Percentiles rank a stretch among this genome's conserved stretches.
Evolutionary conservation across 2,888 invertebrate species (phyloP).

Genomic region (Ennomos quercinarius): DNA sequence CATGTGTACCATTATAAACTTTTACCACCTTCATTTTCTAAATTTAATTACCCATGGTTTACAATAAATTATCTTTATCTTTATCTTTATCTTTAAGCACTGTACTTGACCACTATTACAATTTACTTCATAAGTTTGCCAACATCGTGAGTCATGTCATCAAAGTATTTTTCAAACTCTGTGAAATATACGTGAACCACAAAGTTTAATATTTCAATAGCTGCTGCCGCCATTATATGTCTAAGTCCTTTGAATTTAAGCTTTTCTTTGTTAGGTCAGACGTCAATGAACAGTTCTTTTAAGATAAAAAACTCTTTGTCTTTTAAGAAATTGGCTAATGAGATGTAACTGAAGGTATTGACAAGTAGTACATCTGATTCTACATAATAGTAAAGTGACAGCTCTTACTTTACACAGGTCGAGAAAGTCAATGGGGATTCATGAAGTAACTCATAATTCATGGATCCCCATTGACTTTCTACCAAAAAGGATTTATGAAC

Average conservation of each 20-base stretch:
- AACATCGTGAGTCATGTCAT: no score
- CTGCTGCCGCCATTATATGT: slow-evolving; percentile 29
- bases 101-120: slow-evolving; percentile 7
- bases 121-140: slow-evolving; percentile 15
- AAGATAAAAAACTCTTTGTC: not conserved
- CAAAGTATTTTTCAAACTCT: slow-evolving; percentile 14
- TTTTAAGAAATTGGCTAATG: not conserved
- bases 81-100: no score
- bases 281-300: slow-evolving; percentile 3
- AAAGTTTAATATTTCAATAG: slow-evolving; percentile 25
- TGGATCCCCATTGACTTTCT: no score
- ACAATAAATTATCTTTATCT: no score
- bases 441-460: no score
- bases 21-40: no score
- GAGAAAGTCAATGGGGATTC: no score
- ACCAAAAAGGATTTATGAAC: not conserved
- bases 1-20: no score
- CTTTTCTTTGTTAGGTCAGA: slow-evolving; percentile 32
- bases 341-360: no score
- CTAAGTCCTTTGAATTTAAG: slow-evolving; percentile 33
- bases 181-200: slow-evolving; percentile 16
- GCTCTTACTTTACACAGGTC: no score
- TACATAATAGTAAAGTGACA: not conserved
- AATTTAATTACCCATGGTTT: no score
- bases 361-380: not conserved